Conservation (phyloP, 2,888 invertebrate genomes). For the Adineta ricciae region DNA sequence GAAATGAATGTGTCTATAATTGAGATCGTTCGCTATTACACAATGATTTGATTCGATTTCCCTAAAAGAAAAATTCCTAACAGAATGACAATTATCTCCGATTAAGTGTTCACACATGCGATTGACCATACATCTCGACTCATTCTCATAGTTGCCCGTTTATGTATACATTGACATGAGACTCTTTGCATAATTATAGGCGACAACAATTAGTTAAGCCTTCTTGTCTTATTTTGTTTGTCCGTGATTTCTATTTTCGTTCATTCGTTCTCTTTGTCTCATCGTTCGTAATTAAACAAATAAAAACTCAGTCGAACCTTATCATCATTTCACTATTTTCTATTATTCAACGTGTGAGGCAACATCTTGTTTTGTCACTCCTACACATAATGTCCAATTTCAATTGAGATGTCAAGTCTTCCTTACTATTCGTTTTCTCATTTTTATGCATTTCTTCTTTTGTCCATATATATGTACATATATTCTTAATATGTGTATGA, state of each 20-base stretch:
- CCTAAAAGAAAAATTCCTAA: background rate
- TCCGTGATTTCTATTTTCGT: background rate
- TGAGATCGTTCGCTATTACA: background rate
- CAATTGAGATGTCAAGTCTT: background rate
- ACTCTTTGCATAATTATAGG: constrained; percentile 1
- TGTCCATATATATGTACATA: background rate
- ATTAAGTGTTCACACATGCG: background rate
- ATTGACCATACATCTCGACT: background rate
- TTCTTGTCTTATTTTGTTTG: background rate
- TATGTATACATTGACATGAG: background rate
- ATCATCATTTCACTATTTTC: background rate
- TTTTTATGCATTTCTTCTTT: constrained; percentile 1
- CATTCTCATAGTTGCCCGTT: background rate
- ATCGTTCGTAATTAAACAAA: background rate
- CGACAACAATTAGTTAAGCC: constrained; percentile 5
- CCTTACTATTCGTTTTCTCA: background rate
- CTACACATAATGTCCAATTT: background rate
- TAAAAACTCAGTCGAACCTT: background rate
- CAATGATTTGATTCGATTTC: background rate
- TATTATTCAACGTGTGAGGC: background rate
- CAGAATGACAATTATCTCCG: background rate
- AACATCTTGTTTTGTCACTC: background rate
- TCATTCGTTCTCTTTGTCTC: background rate
- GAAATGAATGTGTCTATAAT: background rate
- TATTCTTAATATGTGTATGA: background rate